These are phyloP conservation scores for Cirrhinus molitorella DNA, from an alignment of 2,797 vertebrate genomes.

Conservation along the genomic window DNA sequence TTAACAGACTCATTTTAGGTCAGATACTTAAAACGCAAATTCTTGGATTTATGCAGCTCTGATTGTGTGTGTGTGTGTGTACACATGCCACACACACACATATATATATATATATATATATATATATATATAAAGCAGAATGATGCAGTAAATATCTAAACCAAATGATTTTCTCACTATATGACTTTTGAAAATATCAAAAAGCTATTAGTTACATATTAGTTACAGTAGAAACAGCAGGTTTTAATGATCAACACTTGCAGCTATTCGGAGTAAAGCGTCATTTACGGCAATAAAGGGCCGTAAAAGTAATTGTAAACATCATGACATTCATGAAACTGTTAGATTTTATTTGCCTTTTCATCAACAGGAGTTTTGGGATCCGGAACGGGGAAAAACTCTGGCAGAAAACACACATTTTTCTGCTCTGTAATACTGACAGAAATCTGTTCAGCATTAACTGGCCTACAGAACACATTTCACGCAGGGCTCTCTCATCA, in stretches of 20 bases:
- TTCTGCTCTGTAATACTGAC: slow-evolving; percentile 48
- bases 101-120: no score
- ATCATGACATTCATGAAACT: neutral
- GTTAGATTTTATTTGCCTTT: slow-evolving; percentile 1
- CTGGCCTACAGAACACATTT: slow-evolving; percentile 31
- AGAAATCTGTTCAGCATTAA: slow-evolving; percentile 60
- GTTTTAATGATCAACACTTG: neutral
- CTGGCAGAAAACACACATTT: slow-evolving; percentile 52
- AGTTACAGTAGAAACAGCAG: neutral
- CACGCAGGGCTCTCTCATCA: neutral
- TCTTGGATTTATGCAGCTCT: neutral
- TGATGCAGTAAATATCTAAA: neutral
- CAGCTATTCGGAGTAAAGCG: neutral
- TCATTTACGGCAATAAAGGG: neutral
- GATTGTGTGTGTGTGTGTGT: no score
- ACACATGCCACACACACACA: no score
- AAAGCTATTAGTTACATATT: neutral
- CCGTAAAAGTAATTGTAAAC: slow-evolving; percentile 2
- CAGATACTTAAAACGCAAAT: neutral
- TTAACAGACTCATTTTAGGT: neutral
- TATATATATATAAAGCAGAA: neutral
- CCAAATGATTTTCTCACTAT: neutral
- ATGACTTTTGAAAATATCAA: neutral
- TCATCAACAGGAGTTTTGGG: slow-evolving; percentile 17
- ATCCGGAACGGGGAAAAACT: slow-evolving; percentile 16